A percentile compares a stretch with the other conserved stretches of the same genome.
Evolutionary conservation across 2,797 vertebrate genomes (phyloP).

Genomic region (Clarias pachynema): DNA sequence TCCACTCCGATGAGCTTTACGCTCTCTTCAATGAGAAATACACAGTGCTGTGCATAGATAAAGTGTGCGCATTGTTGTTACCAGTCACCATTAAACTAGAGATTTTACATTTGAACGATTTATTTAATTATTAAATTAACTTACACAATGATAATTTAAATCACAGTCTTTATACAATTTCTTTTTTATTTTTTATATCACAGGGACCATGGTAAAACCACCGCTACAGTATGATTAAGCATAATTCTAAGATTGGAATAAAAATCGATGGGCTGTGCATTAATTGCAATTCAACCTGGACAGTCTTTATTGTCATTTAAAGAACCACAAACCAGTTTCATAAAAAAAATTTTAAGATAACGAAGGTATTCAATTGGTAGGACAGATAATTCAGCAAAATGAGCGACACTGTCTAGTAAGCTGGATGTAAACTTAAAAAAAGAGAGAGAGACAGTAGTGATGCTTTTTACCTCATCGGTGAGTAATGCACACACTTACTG

Average conservation of each 20-base stretch:
- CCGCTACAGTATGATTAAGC: background rate
- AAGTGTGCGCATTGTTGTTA: conserved; percentile 12
- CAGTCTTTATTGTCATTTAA: too few species aligned
- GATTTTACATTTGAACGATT: background rate
- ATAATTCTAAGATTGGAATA: background rate
- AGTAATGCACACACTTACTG: background rate
- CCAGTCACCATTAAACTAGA: background rate
- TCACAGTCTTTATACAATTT: background rate
- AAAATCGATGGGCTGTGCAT: background rate
- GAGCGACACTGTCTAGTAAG: background rate
- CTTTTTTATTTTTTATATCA: background rate
- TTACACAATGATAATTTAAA: background rate
- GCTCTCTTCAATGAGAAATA: conserved; percentile 55
- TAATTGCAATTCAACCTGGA: background rate
- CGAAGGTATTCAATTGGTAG: background rate
- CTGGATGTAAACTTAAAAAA: background rate
- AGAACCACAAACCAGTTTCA: background rate
- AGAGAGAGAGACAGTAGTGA: too few species aligned
- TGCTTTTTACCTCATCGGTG: too few species aligned
- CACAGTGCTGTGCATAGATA: conserved; percentile 53
- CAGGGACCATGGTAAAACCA: background rate
- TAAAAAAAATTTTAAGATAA: background rate
- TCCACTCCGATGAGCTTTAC: conserved; percentile 65
- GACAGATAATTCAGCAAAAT: background rate
- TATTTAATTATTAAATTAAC: background rate